Evolutionary conservation across 2,113 vertebrate species (phyloP), one percentile per base, ranked within the genome.

Genomic region (Tragulus kanchil): DNA sequence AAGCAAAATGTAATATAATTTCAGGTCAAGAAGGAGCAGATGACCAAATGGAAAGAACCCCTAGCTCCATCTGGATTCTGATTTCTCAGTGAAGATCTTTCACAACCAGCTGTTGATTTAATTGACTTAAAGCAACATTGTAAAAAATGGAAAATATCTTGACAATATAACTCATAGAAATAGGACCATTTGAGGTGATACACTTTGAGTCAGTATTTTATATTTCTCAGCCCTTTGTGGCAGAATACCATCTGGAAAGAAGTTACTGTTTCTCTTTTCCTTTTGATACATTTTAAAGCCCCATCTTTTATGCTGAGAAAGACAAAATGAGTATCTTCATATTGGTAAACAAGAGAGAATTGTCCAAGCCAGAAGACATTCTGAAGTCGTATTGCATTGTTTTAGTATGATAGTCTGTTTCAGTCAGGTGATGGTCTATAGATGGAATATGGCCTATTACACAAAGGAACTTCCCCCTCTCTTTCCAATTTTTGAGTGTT

Each of bases 1-100:
- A 89, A 93, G 77, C 11, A 79, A 96, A 92, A 87, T 15, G 3
- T 26, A 65, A 52, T 91, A 4, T 9, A 19, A 71, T 42, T 94
- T 95, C 73, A 91, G 65, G 15, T 84, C 28, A 75, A 48, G 36
- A 83, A 92, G 64, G 79, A 88, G 5, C 48, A 1, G 0, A 52
- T 2, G 0, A 36, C 75, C 67, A 64, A 90, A 42, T 16, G 48
- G 50, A 45, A 31, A 56, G 31, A 91, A 67, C 17, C 50, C 12
- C 15, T 62, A 48, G 42, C 25, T 45, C 52, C 59, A 19, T 85
- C 79, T 93, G 89, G 13, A 85, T 97, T 97, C 87, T 96, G 96
- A 81, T 92, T 96, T 97, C 83, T 90, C 79, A 97, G 65, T 9
- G 31, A 95, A 86, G 61, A 42, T 8, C 15, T 88, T 97, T 84